Conservation (phyloP, 1,140 invertebrate species). For the Tetramorium simillimum region DNA sequence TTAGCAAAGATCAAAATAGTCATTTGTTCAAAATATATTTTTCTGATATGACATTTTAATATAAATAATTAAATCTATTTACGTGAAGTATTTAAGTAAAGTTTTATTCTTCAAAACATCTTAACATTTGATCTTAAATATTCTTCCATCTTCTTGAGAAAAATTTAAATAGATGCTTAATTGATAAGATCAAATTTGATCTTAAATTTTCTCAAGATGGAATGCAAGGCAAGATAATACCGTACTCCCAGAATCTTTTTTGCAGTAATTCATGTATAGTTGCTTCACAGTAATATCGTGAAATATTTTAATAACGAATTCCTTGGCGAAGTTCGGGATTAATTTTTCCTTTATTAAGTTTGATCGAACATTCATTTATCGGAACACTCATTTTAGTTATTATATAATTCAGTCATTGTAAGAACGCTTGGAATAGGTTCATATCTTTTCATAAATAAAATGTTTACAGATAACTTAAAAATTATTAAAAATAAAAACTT, state of each 20-base stretch:
- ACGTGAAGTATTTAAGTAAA: neutral
- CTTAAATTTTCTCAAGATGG: neutral
- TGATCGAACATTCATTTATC: neutral
- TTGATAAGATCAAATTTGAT: neutral
- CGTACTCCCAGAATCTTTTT: neutral
- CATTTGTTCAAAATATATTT: neutral
- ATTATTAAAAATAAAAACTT: neutral
- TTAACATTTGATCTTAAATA: constrained; percentile 9
- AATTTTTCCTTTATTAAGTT: neutral
- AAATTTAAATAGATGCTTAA: no score
- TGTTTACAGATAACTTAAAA: neutral
- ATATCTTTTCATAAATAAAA: neutral
- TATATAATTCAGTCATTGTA: neutral
- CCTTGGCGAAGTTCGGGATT: neutral
- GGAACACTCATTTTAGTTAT: neutral
- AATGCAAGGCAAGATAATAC: neutral
- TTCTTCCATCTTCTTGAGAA: no score
- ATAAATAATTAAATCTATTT: constrained; percentile 12
- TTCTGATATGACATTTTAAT: neutral
- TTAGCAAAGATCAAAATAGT: no score
- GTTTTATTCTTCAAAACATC: neutral
- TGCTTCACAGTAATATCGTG: neutral
- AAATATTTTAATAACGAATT: constrained; percentile 37
- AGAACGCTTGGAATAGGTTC: neutral
- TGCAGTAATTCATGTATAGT: neutral